phyloP scores from a whole-genome alignment of 2,113 vertebrate genomes.

The Trachemys scripta region DNA sequence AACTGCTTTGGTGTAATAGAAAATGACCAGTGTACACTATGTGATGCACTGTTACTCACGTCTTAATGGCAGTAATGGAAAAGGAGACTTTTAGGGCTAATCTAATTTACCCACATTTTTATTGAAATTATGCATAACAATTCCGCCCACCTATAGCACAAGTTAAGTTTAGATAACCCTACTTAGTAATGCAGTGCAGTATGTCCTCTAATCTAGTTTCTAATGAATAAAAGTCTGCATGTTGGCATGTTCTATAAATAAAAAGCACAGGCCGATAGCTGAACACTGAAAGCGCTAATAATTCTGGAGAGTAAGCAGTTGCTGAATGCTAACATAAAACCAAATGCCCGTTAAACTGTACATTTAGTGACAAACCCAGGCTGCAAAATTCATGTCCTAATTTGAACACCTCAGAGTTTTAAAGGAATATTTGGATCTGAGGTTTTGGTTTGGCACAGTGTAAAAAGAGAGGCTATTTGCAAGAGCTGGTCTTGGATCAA shows the following conservation, averaged over 20 bases:
- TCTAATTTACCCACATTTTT: constrained; percentile 37
- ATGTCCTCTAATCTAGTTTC: neutral
- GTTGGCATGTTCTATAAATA: constrained; percentile 33
- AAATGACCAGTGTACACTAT: neutral
- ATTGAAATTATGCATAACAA: constrained; percentile 30
- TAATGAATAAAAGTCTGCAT: constrained; percentile 49
- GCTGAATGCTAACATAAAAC: constrained; percentile 36
- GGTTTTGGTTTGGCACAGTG: neutral
- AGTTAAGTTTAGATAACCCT: neutral
- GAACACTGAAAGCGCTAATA: constrained; percentile 39
- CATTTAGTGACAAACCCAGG: neutral
- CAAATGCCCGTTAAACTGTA: neutral
- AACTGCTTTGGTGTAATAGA: neutral
- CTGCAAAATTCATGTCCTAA: constrained; percentile 3
- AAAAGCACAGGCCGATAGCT: constrained; percentile 15
- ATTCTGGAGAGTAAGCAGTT: constrained; percentile 36
- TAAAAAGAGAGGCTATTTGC: neutral
- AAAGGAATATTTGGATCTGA: neutral
- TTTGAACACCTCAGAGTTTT: neutral
- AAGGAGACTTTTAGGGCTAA: constrained; percentile 22
- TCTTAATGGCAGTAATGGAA: neutral
- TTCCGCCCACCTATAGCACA: constrained; percentile 5
- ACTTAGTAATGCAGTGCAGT: constrained; percentile 24
- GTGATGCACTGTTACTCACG: neutral
- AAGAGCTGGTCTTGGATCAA: neutral